Evolutionary conservation across 2,113 vertebrate species (phyloP), one percentile per base, ranked within the genome.

Genomic region (Apeltes quadracus): DNA sequence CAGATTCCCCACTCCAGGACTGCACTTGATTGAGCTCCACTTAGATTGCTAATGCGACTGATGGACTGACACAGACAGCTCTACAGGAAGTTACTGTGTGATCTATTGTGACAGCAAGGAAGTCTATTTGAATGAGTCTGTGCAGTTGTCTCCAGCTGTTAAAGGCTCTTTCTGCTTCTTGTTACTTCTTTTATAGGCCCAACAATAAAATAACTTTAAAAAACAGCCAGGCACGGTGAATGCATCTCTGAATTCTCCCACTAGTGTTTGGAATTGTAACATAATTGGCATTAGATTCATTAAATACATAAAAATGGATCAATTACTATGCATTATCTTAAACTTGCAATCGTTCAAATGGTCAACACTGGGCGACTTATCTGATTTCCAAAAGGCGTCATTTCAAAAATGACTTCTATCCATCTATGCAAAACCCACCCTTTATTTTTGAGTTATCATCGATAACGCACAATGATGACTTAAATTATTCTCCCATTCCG

Each of bases 41-140:
- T 90, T 90, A 89, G 90, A 85, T 83, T 87, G 85, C 81, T 90
- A 90, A 92, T 91, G 81, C 81, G 85, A 88, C 76, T 90, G 89
- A 90, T 87, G 83, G 79, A 85, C 79, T 81, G 82, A 85, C 79
- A 83, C 55, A 51, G 81, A 75, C 83, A 75, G 76, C 83, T 79
- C 84, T 69, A 69, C 78, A 43, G 83, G 87, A 88, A 86, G 77
- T 82, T 64, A 66, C 74, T 72, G 54, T 81, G 56, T 74, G 66
- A 82, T 84, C 74, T 74, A 43, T 67, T 44, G 69, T 75, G 82
- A 74, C 70, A 77, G 73, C 32, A 41, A 64, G 43, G n/a, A 56
- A 58, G 69, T 44, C 55, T 41, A 61, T 78, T 82, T 11, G 11
- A 72, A 69, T n/a, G 20, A 73, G 56, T 75, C 36, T 68, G 59